These are phyloP conservation scores for Oscheius sp. DNA, from an alignment of 2,888 invertebrate genomes.

Conservation along the genomic window DNA sequence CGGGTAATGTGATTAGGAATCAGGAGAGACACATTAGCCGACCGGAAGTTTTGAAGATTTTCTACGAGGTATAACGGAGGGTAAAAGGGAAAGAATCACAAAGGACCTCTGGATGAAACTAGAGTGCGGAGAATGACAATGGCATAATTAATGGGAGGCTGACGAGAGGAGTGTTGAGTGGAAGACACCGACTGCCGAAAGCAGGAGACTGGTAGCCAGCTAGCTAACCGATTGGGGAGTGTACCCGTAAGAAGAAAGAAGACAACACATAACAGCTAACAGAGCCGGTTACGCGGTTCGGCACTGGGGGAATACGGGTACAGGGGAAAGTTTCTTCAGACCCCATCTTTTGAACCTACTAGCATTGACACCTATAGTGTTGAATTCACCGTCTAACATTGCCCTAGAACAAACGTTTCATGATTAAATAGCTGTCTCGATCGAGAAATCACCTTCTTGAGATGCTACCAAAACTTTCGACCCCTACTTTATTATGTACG, in stretches of 20 bases:
- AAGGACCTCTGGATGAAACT: background rate
- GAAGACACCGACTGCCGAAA: background rate
- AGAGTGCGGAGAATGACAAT: constrained; percentile 27
- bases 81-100: background rate
- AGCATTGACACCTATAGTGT: too few relatives aligned
- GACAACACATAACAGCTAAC: constrained; percentile 15
- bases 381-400: too few relatives aligned
- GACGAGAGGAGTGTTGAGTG: background rate
- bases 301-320: too few relatives aligned
- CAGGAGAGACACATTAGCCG: constrained; percentile 15
- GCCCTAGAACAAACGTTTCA: too few relatives aligned
- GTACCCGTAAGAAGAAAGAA: background rate
- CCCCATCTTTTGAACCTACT: too few relatives aligned
- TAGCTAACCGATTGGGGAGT: background rate
- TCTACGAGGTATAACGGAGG: constrained; percentile 12
- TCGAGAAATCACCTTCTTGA: too few relatives aligned
- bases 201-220: background rate
- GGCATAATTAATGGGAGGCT: constrained; percentile 13
- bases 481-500: too few relatives aligned
- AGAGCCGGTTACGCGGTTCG: constrained; percentile 16
- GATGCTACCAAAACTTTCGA: too few relatives aligned
- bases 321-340: too few relatives aligned
- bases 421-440: too few relatives aligned
- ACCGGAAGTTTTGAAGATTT: constrained; percentile 16
- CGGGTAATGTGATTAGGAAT: constrained; percentile 29